phyloP scores from a whole-genome alignment of 1,140 invertebrate species.

The Drosophila punjabiensis region DNA sequence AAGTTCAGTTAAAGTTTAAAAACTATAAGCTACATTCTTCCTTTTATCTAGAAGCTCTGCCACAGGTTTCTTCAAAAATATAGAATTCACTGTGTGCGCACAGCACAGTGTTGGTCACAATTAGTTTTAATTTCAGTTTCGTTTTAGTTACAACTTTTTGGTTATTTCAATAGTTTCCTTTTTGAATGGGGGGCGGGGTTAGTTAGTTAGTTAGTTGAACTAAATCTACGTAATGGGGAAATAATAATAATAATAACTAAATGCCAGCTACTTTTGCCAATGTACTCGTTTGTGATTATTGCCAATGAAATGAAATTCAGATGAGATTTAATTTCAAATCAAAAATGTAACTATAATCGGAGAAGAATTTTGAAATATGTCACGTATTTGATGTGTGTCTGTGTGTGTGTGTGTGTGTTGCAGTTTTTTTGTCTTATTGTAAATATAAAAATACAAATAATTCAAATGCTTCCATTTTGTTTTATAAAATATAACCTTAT shows the following conservation, averaged over 20 bases:
- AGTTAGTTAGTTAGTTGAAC: slow-evolving; percentile 41
- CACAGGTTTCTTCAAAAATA: background rate
- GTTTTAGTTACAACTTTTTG: slow-evolving; percentile 15
- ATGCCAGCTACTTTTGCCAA: slow-evolving; percentile 52
- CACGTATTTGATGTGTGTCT: slow-evolving; percentile 15
- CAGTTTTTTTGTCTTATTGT: background rate
- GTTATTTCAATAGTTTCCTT: slow-evolving; percentile 15
- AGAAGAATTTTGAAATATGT: slow-evolving; percentile 42
- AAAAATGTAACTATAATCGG: slow-evolving; percentile 1
- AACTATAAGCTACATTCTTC: no score
- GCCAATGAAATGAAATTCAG: slow-evolving; percentile 29
- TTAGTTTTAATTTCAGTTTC: slow-evolving; percentile 20
- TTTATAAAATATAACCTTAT: no score
- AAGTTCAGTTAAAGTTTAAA: no score
- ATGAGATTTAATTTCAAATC: slow-evolving; percentile 16
- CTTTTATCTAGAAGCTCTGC: background rate
- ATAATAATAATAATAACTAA: slow-evolving; percentile 37
- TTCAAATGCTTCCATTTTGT: background rate
- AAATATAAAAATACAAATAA: slow-evolving; percentile 5
- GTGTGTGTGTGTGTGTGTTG: background rate
- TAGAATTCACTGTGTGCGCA: slow-evolving; percentile 8
- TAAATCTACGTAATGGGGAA: slow-evolving; percentile 46
- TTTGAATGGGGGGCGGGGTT: background rate
- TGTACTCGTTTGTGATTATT: slow-evolving; percentile 44
- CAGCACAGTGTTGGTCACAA: slow-evolving; percentile 19